phyloP scores from a whole-genome alignment of 2,113 vertebrate genomes.

The Sinocyclocheilus maitianheensis region DNA sequence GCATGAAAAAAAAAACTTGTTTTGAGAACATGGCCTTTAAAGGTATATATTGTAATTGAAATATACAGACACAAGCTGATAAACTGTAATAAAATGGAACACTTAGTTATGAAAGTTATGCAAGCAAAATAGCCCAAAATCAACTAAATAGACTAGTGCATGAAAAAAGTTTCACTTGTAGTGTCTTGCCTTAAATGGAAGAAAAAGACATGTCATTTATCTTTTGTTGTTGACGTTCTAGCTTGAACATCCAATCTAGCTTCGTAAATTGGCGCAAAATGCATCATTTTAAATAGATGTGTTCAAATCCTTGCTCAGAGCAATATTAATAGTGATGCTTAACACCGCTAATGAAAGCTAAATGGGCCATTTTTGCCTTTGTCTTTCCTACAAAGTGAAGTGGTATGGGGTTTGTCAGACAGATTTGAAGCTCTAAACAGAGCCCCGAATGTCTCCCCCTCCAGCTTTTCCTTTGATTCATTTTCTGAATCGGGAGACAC shows the following conservation, averaged over 20 bases:
- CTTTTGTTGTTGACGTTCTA: neutral
- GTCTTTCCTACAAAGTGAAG: constrained; percentile 9
- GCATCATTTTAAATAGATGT: neutral
- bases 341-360: neutral
- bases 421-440: constrained; percentile 2
- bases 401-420: neutral
- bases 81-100: neutral
- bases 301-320: neutral
- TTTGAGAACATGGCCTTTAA: neutral
- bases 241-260: neutral
- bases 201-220: neutral
- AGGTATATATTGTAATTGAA: neutral
- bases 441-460: neutral
- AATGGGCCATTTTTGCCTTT: neutral
- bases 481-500: constrained; percentile 32
- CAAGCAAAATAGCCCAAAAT: neutral
- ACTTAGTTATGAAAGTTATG: neutral
- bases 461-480: constrained; percentile 19
- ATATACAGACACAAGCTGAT: neutral
- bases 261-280: neutral
- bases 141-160: neutral
- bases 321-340: neutral
- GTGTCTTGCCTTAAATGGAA: neutral
- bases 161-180: neutral
- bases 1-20: neutral